Base-by-base conservation (phyloP, 2,797 vertebrate species). In the Eulemur albifrons region DNA sequence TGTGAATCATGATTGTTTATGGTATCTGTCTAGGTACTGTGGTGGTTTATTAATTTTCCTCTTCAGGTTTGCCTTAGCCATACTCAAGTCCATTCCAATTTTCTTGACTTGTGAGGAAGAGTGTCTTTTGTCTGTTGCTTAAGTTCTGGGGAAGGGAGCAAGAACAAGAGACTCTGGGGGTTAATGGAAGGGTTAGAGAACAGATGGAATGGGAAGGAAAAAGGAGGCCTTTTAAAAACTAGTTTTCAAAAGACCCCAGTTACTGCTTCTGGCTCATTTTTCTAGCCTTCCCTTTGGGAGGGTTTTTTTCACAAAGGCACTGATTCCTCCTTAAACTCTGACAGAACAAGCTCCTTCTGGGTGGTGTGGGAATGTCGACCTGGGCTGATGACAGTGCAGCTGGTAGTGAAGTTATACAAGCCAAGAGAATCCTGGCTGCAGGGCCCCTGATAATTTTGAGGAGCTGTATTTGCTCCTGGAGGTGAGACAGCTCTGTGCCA, bases 121-220 rank as follows among this genome's bases (percentile, higher is more conserved):
- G 67, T 96, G 85, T 97, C 96, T 95, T 98, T 98, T 98, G 98
- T 98, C 97, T 97, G n/a, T 89, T 96, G 65, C 93, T 95, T 96
- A 95, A 97, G 93, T 97, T 98, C 94, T 98, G 97, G 97, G 96
- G 97, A 98, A 82, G 72, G 96, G 95, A 95, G 97, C 27, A 89
- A 97, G 98, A 96, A 95, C 88, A 92, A 97, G 97, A 88, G 98
- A 76, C 40, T 95, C 95, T 52, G 80, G 97, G 97, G 95, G 96
- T 92, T 92, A 98, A 96, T 82, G 92, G 96, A 97, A 94, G 95
- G 92, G 97, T 94, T 61, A 61, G 87, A 94, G 89, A 98, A 95
- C 57, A 97, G 88, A 98, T 94, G 87, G 93, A 97, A 98, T 93
- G 91, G 97, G 54, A 76, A 97, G 84, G 79, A 63, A 97, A 97